phyloP scores from a whole-genome alignment of 1,140 invertebrate genomes.

The Oryctes rhinoceros region DNA sequence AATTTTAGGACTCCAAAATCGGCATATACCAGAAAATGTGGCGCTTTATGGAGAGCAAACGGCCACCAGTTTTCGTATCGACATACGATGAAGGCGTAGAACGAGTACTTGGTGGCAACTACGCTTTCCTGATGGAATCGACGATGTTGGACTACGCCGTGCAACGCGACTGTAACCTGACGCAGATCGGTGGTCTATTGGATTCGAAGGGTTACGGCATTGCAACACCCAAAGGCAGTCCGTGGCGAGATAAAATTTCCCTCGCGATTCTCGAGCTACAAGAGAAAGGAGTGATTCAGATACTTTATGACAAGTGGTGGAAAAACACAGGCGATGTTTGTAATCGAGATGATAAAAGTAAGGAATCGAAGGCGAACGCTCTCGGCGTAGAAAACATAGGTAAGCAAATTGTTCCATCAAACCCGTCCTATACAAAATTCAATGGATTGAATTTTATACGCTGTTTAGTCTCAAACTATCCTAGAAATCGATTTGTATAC shows the following conservation, averaged over 20 bases:
- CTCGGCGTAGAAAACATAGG: slow-evolving; percentile 91
- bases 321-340: slow-evolving; percentile 93
- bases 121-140: slow-evolving; percentile 95
- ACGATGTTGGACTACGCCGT: slow-evolving; percentile 91
- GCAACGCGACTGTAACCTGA: slow-evolving; percentile 91
- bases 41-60: slow-evolving; percentile 81
- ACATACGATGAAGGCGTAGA: slow-evolving; percentile 83
- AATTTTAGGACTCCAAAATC: slow-evolving; percentile 80
- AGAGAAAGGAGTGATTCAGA: slow-evolving; percentile 94
- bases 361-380: slow-evolving; percentile 78
- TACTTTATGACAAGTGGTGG: slow-evolving; percentile 95
- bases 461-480: slow-evolving; percentile 22
- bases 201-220: slow-evolving; percentile 80
- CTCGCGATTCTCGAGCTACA: slow-evolving; percentile 94
- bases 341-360: slow-evolving; percentile 85
- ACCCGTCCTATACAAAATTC: not conserved
- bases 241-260: slow-evolving; percentile 95
- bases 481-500: not conserved
- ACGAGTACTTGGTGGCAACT: slow-evolving; percentile 80
- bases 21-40: slow-evolving; percentile 90
- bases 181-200: slow-evolving; percentile 89
- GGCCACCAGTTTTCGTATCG: slow-evolving; percentile 76
- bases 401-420: slow-evolving; percentile 20
- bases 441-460: not conserved
- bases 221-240: slow-evolving; percentile 89